Conservation (phyloP, 2,113 vertebrate genomes). For the Oryzias woworae region DNA sequence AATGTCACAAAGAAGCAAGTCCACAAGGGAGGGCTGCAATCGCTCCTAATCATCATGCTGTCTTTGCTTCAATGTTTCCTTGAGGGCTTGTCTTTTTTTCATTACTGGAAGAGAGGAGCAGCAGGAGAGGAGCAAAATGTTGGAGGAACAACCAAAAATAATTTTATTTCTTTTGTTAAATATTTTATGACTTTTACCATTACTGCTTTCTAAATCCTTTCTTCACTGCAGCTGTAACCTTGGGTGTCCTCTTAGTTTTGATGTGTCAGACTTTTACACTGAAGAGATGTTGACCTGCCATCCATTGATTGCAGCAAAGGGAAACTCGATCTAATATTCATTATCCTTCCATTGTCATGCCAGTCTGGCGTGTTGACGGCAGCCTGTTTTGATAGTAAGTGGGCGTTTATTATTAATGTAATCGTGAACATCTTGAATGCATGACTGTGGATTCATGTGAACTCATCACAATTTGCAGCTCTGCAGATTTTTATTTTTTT, state of each 20-base stretch:
- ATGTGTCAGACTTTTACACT: slow-evolving; percentile 30
- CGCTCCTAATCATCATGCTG: slow-evolving; percentile 21
- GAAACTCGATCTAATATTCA: slow-evolving; percentile 46
- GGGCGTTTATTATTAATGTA: slow-evolving; percentile 61
- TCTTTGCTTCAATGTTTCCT: slow-evolving; percentile 29
- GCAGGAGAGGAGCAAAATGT: background rate
- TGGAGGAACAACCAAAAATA: background rate
- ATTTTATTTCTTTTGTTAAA: background rate
- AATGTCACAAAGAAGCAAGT: slow-evolving; percentile 16
- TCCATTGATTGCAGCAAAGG: slow-evolving; percentile 45
- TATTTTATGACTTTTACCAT: background rate
- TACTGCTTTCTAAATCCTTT: background rate
- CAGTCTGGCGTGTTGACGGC: slow-evolving; percentile 32
- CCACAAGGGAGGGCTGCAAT: slow-evolving; percentile 12
- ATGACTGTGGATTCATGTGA: slow-evolving; percentile 12
- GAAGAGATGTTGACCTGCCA: slow-evolving; percentile 29
- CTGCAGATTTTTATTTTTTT: background rate
- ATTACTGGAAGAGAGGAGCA: slow-evolving; percentile 1
- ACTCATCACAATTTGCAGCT: slow-evolving; percentile 23
- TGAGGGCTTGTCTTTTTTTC: slow-evolving; percentile 12
- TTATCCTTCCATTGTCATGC: slow-evolving; percentile 33
- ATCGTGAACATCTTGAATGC: slow-evolving; percentile 9
- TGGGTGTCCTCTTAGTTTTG: slow-evolving; percentile 35
- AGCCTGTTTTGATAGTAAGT: slow-evolving; percentile 59
- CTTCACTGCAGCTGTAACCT: slow-evolving; percentile 23